phyloP scores from a whole-genome alignment of 2,888 invertebrate species.

The Scaptomyza cyrtandrae region DNA sequence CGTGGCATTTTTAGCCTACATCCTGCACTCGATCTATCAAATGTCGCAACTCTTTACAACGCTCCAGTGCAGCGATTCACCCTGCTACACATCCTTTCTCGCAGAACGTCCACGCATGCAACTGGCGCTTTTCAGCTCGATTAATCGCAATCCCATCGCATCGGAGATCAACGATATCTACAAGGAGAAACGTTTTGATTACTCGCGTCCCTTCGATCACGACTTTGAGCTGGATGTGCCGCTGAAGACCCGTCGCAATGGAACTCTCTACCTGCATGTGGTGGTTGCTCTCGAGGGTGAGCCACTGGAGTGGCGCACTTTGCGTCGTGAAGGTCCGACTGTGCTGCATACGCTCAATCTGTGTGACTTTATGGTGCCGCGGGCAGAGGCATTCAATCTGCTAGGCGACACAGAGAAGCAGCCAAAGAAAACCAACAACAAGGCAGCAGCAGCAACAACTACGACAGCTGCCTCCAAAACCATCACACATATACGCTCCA shows the following conservation, averaged over 20 bases:
- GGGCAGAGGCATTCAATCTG: slow-evolving; percentile 90
- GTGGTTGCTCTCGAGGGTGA: slow-evolving; percentile 87
- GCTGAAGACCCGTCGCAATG: slow-evolving; percentile 91
- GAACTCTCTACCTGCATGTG: slow-evolving; percentile 92
- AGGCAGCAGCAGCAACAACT: not conserved
- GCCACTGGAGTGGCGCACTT: slow-evolving; percentile 86
- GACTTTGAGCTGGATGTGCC: slow-evolving; percentile 88
- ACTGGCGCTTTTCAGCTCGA: slow-evolving; percentile 89
- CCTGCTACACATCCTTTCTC: slow-evolving; percentile 90
- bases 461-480: slow-evolving; percentile 82
- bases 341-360: slow-evolving; percentile 88
- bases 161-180: slow-evolving; percentile 87
- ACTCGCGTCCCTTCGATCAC: slow-evolving; percentile 86
- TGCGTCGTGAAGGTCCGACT: slow-evolving; percentile 87
- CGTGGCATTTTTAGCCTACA: slow-evolving; percentile 88
- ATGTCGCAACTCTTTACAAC: slow-evolving; percentile 89
- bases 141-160: slow-evolving; percentile 86
- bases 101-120: slow-evolving; percentile 88
- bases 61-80: slow-evolving; percentile 85
- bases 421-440: not conserved
- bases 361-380: slow-evolving; percentile 90
- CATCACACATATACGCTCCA: slow-evolving; percentile 91
- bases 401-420: slow-evolving; percentile 85
- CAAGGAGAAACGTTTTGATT: slow-evolving; percentile 88
- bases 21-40: slow-evolving; percentile 91